phyloP scores from a whole-genome alignment of 1,140 invertebrate species.

The Linepithema humile region DNA sequence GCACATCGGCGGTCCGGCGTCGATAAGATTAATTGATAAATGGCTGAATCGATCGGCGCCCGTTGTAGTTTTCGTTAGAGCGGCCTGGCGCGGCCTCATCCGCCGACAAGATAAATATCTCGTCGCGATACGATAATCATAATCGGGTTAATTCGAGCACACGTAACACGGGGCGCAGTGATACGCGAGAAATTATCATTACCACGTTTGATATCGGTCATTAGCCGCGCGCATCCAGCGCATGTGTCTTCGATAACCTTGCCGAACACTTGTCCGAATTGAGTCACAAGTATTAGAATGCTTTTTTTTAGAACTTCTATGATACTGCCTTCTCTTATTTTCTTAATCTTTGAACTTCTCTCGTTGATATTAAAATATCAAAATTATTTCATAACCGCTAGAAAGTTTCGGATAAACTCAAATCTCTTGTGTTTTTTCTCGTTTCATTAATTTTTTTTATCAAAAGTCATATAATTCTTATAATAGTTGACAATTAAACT shows the following conservation, averaged over 20 bases:
- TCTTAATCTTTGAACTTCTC: background rate
- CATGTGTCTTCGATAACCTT: conserved; percentile 31
- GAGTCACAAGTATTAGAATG: background rate
- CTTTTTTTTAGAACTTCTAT: background rate
- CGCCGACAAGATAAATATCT: conserved; percentile 68
- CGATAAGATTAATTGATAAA: conserved; percentile 79
- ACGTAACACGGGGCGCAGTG: conserved; percentile 44
- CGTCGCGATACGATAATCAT: conserved; percentile 55
- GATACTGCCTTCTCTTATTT: background rate
- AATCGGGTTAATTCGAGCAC: conserved; percentile 63
- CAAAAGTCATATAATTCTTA: background rate
- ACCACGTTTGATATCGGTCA: conserved; percentile 27
- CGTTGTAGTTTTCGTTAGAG: conserved; percentile 63
- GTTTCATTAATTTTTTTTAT: background rate
- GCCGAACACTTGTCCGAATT: background rate
- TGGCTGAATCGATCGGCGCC: conserved; percentile 71
- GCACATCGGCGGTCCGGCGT: conserved; percentile 64
- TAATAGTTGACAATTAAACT: background rate
- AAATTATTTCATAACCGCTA: background rate
- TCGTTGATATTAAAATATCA: background rate
- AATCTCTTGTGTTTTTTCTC: background rate
- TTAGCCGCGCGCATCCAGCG: background rate
- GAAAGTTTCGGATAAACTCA: background rate
- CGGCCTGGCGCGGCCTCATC: conserved; percentile 6
- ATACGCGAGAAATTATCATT: conserved; percentile 63